These are phyloP conservation scores for Anabacerthia variegaticeps DNA, from an alignment of 2,797 vertebrate species.

Conservation along the genomic window DNA sequence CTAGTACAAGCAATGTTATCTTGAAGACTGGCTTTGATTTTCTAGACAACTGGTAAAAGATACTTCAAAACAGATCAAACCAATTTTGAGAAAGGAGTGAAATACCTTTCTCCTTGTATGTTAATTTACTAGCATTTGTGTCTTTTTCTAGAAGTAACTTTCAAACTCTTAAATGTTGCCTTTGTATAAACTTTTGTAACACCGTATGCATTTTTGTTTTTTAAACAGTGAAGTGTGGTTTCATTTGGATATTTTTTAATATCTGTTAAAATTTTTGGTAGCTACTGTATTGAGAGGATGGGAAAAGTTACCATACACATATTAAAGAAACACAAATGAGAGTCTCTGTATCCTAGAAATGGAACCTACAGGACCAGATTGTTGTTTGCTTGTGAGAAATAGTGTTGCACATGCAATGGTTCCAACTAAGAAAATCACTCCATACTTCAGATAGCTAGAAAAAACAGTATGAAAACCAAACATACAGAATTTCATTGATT, in stretches of 20 bases:
- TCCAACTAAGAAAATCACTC: background rate
- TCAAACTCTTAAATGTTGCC: constrained; percentile 70
- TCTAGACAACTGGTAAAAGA: constrained; percentile 96
- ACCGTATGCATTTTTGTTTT: constrained; percentile 54
- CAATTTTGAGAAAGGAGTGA: constrained; percentile 9
- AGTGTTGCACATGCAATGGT: background rate
- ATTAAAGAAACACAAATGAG: background rate
- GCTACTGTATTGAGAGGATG: constrained; percentile 6
- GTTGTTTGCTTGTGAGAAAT: constrained; percentile 9
- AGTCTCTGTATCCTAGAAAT: background rate
- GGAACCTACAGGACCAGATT: background rate
- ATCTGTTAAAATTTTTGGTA: constrained; percentile 38
- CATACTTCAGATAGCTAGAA: background rate
- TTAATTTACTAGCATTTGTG: constrained; percentile 63
- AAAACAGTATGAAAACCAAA: background rate
- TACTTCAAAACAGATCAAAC: background rate
- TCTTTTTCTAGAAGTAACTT: constrained; percentile 69
- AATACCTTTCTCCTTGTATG: constrained; percentile 11
- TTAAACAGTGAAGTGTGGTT: constrained; percentile 69
- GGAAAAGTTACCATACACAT: background rate
- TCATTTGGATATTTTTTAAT: constrained; percentile 65
- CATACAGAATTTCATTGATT: constrained; percentile 6
- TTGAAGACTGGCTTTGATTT: constrained; percentile 99
- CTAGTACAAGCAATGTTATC: constrained; percentile 86
- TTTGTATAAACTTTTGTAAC: constrained; percentile 74